Percentiles rank a stretch among this genome's conserved stretches.
These are phyloP conservation scores for Fistularia commersonii DNA, from an alignment of 2,797 vertebrate species.

Conservation along the genomic window DNA sequence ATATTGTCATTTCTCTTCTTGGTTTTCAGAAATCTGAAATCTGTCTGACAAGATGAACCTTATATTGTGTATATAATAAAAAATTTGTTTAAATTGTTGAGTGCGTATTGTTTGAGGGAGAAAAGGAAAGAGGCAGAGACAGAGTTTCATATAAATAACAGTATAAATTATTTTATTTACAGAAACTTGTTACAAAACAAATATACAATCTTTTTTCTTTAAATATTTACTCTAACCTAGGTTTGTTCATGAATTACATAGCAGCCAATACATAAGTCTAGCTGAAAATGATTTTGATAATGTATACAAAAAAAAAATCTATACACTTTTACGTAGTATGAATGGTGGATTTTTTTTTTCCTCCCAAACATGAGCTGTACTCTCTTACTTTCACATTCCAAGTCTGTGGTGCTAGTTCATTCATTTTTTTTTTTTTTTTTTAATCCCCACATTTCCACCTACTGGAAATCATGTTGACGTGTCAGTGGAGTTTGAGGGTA, in stretches of 20 bases:
- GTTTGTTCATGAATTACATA: conserved; percentile 99
- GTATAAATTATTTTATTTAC: conserved; percentile 99
- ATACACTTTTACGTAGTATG: conserved; percentile 91
- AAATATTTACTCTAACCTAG: conserved; percentile 99
- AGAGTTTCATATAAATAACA: conserved; percentile 98
- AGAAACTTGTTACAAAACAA: conserved; percentile 99
- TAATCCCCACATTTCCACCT: conserved; percentile 55
- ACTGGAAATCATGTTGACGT: conserved; percentile 56
- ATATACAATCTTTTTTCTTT: conserved; percentile 99
- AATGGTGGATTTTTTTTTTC: conserved; percentile 82
- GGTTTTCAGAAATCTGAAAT: conserved; percentile 38
- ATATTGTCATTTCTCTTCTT: conserved; percentile 32
- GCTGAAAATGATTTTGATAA: conserved; percentile 96
- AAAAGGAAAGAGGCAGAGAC: conserved; percentile 57
- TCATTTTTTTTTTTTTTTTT: no score
- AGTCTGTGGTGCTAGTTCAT: conserved; percentile 83
- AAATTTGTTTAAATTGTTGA: conserved; percentile 52
- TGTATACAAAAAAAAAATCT: conserved; percentile 90
- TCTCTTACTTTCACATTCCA: conserved; percentile 91
- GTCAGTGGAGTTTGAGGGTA: conserved; percentile 61
- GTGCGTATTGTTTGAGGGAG: conserved; percentile 9
- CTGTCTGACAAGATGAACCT: conserved; percentile 60
- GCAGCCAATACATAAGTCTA: conserved; percentile 98
- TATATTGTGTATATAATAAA: conserved; percentile 80
- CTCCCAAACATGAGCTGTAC: conserved; percentile 80